phyloP scores from a whole-genome alignment of 2,797 vertebrate genomes.

The Muraenolepis orangiensis region DNA sequence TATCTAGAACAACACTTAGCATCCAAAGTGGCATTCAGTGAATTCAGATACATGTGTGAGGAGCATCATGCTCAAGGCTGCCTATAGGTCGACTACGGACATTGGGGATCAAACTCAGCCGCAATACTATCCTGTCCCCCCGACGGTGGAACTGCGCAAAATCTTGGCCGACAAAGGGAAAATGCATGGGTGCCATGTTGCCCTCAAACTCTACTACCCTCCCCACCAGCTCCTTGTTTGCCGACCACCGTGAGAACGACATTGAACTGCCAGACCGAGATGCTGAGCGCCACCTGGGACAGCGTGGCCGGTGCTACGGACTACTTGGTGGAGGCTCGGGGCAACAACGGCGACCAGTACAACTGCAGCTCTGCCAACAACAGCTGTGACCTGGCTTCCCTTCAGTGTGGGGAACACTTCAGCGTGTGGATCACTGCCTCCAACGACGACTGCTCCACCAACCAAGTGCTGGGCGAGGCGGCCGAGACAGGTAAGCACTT shows the following conservation, averaged over 20 bases:
- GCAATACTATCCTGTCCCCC: neutral
- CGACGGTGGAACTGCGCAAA: neutral
- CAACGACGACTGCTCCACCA: slow-evolving; percentile 66
- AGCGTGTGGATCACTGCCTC: slow-evolving; percentile 69
- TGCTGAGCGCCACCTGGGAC: slow-evolving; percentile 66
- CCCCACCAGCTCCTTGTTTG: slow-evolving; percentile 63
- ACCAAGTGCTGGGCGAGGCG: slow-evolving; percentile 53
- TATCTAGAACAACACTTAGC: too few species aligned
- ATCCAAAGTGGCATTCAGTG: neutral
- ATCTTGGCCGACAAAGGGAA: neutral
- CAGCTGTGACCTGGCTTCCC: slow-evolving; percentile 58
- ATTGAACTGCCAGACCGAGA: slow-evolving; percentile 49
- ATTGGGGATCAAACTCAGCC: neutral
- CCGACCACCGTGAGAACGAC: slow-evolving; percentile 64
- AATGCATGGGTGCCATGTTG: neutral
- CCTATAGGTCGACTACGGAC: neutral
- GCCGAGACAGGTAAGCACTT: slow-evolving; percentile 66
- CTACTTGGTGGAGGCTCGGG: slow-evolving; percentile 64
- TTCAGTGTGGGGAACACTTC: slow-evolving; percentile 74
- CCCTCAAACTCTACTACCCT: neutral
- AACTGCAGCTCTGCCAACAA: slow-evolving; percentile 66
- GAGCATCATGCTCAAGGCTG: neutral
- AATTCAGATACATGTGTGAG: neutral
- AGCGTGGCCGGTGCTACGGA: slow-evolving; percentile 60
- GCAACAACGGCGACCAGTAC: slow-evolving; percentile 63